Base-by-base conservation (phyloP, 2,113 vertebrate species). In the Thymallus thymallus region DNA sequence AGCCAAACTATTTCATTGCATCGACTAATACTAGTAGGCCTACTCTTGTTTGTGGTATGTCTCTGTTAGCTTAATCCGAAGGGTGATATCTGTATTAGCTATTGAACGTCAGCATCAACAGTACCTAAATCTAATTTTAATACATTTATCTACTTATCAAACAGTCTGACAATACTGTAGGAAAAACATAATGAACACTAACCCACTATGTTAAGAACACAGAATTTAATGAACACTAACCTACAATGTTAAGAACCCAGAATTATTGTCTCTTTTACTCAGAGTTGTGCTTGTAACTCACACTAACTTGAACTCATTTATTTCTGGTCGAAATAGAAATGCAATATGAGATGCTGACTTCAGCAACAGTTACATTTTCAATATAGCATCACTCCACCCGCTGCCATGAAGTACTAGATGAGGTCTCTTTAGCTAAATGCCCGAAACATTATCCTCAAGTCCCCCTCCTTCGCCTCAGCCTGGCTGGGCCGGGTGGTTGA, bases 381-480 rank as follows among this genome's bases (percentile, higher is more conserved):
- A 79, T 82, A 85, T 76, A 82, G 86, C 86, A 82, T 84, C 56
- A 80, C 75, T 86, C 83, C 60, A 80, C 74, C 86, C 82, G 71
- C 76, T 71, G 77, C 68, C 81, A 76, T 72, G 65, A 85, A 82
- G 73, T 76, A 51, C 48, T 51, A 67, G 32, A 61, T 46, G 76
- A 64, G 74, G 81, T 78, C 86, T 86, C 77, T 84, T 87, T 76
- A 86, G 85, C 81, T 81, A 80, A 91, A 89, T 75, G 79, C 76
- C 48, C 87, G 95, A 94, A 96, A 97, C 92, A 87, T 89, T 93
- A 96, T 94, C 94, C 66, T 24, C 87, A 71, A 91, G 77, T 76
- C 80, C 71, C 68, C 68, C 67, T 80, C 80, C 72, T 88, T 60
- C 3, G 9, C 48, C 16, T 18, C 16, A 64, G 62, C 13, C 77